phyloP scores from a whole-genome alignment of 2,797 vertebrate species.

The Acipenser ruthenus region DNA sequence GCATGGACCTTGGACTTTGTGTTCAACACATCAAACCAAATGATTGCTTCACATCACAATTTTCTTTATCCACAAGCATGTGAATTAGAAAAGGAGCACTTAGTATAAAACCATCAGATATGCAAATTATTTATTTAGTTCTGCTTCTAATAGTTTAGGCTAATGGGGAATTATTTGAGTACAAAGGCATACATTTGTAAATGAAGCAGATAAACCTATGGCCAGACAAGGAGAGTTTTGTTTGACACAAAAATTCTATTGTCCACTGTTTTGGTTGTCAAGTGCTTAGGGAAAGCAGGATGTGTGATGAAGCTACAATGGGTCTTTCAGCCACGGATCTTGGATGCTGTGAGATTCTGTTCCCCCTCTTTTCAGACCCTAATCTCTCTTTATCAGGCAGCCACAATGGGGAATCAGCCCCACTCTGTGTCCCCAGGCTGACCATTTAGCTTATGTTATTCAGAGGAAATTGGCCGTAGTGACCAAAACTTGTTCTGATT shows the following conservation, averaged over 20 bases:
- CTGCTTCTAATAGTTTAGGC: constrained; percentile 55
- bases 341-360: constrained; percentile 71
- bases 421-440: constrained; percentile 48
- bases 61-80: constrained; percentile 12
- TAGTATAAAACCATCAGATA: constrained; percentile 35
- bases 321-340: constrained; percentile 63
- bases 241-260: constrained; percentile 81
- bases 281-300: constrained; percentile 74
- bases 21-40: constrained; percentile 11
- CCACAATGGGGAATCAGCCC: constrained; percentile 76
- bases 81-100: constrained; percentile 11
- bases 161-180: constrained; percentile 66
- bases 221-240: constrained; percentile 73
- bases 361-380: constrained; percentile 71
- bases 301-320: constrained; percentile 76
- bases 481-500: constrained; percentile 41
- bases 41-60: constrained; percentile 12
- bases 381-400: constrained; percentile 73
- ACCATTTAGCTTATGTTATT: constrained; percentile 47
- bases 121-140: constrained; percentile 69
- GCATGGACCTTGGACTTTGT: neutral
- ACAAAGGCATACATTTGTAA: constrained; percentile 82
- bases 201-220: constrained; percentile 71
- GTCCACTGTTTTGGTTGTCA: constrained; percentile 72
- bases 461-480: constrained; percentile 51